Percentiles rank a stretch among this genome's conserved stretches.
Conservation (phyloP, 2,888 invertebrate species). For the Stomorhina lunata region DNA sequence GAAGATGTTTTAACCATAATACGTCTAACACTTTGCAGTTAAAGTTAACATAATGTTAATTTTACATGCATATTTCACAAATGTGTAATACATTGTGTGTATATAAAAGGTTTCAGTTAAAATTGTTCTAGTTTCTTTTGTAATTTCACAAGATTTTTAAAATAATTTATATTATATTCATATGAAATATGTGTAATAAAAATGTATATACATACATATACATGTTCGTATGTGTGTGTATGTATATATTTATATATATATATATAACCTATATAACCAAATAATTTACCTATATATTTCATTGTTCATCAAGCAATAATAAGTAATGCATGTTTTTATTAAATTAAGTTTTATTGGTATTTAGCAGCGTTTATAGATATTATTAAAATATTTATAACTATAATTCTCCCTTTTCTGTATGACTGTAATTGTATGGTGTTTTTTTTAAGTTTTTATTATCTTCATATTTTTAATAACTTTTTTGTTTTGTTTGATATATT, state of each 20-base stretch:
- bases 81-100: too few species aligned
- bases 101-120: constrained; percentile 16
- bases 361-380: background rate
- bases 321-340: constrained; percentile 28
- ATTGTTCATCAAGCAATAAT: constrained; percentile 21
- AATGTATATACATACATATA: background rate
- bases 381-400: background rate
- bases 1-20: too few species aligned
- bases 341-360: constrained; percentile 40
- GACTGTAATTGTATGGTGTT: constrained; percentile 11
- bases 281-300: background rate
- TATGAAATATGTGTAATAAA: constrained; percentile 8
- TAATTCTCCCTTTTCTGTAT: background rate
- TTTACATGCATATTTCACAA: too few species aligned
- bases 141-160: constrained; percentile 28
- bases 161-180: constrained; percentile 10
- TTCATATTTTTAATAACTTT: background rate
- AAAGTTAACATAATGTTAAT: too few species aligned
- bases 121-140: background rate
- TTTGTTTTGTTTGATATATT: background rate
- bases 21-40: too few species aligned
- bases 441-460: background rate
- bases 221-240: constrained; percentile 38
- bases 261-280: background rate
- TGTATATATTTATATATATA: background rate